Percentiles rank a stretch among this genome's conserved stretches.
Evolutionary conservation across 2,113 vertebrate species (phyloP).

Genomic region (Chrysochloris asiatica): DNA sequence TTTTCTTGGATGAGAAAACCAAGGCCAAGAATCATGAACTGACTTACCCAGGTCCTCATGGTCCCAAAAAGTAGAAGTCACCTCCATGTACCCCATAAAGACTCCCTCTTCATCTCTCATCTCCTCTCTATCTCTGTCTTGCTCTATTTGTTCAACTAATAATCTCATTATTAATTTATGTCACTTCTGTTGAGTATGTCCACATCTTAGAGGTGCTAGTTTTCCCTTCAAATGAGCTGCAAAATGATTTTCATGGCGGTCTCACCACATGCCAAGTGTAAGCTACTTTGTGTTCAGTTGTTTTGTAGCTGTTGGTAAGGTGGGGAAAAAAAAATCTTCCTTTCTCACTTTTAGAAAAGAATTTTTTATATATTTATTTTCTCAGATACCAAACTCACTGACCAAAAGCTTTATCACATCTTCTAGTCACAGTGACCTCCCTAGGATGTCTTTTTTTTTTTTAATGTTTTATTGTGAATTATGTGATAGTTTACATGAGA

Average conservation of each 20-base stretch:
- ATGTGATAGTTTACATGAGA: no score
- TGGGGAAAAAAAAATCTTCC: background rate
- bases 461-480: no score
- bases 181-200: background rate
- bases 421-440: background rate
- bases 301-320: constrained; percentile 24
- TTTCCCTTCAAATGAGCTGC: constrained; percentile 60
- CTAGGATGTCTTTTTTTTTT: background rate
- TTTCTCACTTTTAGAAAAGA: constrained; percentile 51
- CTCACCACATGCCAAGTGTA: constrained; percentile 20
- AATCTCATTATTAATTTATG: constrained; percentile 29
- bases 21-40: background rate
- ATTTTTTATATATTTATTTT: background rate
- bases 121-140: background rate
- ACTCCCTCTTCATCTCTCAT: background rate
- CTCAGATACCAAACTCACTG: background rate
- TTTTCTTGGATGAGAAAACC: background rate
- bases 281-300: constrained; percentile 47
- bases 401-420: constrained; percentile 1
- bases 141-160: background rate
- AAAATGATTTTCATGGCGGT: constrained; percentile 53
- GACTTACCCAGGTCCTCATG: background rate
- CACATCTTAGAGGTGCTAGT: constrained; percentile 47
- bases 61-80: background rate
- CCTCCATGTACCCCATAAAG: background rate